phyloP scores from a whole-genome alignment of 2,113 vertebrate species.

The Mobula hypostoma region DNA sequence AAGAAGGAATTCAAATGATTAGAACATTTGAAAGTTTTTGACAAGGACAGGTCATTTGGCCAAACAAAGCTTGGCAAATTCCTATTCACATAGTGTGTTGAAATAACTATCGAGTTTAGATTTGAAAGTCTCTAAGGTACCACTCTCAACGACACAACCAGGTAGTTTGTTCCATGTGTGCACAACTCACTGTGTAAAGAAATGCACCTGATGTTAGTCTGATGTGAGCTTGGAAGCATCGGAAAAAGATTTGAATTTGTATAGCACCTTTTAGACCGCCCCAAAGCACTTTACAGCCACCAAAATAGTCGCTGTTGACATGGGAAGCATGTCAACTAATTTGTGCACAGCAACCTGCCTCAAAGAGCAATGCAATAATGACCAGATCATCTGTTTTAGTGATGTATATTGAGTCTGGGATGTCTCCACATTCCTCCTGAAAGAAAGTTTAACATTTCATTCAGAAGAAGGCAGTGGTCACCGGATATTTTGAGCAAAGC shows the following conservation, averaged over 20 bases:
- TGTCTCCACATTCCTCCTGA: background rate
- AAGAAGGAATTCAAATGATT: background rate
- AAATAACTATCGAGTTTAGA: no score
- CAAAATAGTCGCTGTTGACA: background rate
- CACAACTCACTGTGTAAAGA: no score
- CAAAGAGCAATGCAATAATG: background rate
- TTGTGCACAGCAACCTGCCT: background rate
- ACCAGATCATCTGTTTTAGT: background rate
- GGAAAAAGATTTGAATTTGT: background rate
- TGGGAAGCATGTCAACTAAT: background rate
- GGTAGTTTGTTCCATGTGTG: no score
- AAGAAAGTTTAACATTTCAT: background rate
- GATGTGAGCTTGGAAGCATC: background rate
- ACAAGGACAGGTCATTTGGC: no score
- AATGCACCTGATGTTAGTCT: fast-evolving
- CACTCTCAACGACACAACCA: no score
- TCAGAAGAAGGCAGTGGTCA: background rate
- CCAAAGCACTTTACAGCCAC: background rate
- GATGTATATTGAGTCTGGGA: background rate
- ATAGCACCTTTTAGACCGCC: background rate
- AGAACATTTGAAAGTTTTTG: no score
- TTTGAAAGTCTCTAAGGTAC: no score
- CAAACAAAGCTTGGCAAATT: no score
- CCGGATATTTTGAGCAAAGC: background rate
- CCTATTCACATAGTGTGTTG: no score